These are phyloP conservation scores for Nesidiocoris tenuis DNA, from an alignment of 2,888 invertebrate genomes.

Conservation along the genomic window DNA sequence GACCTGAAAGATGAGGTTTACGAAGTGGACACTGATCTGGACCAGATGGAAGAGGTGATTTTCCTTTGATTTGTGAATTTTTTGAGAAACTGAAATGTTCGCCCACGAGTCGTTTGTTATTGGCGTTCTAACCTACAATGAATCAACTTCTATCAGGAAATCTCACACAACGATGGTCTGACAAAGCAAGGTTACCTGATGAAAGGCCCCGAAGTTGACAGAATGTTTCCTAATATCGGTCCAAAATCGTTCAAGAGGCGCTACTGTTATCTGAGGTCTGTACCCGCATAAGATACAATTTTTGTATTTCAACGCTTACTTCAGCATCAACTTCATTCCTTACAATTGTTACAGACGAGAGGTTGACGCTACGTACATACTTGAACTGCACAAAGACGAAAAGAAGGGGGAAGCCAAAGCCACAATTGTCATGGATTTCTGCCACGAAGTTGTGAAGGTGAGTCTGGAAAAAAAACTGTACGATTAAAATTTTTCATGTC, in stretches of 20 bases:
- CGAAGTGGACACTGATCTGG: slow-evolving; percentile 84
- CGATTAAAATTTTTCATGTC: no score
- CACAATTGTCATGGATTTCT: slow-evolving; percentile 91
- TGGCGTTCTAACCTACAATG: no score
- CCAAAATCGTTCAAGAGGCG: slow-evolving; percentile 90
- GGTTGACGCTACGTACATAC: slow-evolving; percentile 85
- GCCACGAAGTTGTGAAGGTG: slow-evolving; percentile 82
- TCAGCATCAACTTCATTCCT: no score
- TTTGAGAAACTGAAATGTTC: not conserved
- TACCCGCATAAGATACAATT: no score
- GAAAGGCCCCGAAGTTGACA: slow-evolving; percentile 89
- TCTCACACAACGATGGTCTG: slow-evolving; percentile 62
- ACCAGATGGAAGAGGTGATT: slow-evolving; percentile 71
- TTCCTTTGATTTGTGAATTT: slow-evolving; percentile 11
- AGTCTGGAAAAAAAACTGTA: no score
- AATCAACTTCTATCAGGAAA: slow-evolving; percentile 18
- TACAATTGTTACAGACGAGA: slow-evolving; percentile 63
- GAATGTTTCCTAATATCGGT: slow-evolving; percentile 87
- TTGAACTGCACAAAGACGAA: slow-evolving; percentile 91
- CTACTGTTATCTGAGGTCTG: slow-evolving; percentile 73
- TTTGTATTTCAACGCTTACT: no score
- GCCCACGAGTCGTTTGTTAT: not conserved
- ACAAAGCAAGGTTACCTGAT: slow-evolving; percentile 88
- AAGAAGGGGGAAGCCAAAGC: slow-evolving; percentile 87
- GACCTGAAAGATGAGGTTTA: slow-evolving; percentile 79